These are phyloP conservation scores for Chloropsis cyanopogon DNA, from an alignment of 2,113 vertebrate species.

Conservation along the genomic window DNA sequence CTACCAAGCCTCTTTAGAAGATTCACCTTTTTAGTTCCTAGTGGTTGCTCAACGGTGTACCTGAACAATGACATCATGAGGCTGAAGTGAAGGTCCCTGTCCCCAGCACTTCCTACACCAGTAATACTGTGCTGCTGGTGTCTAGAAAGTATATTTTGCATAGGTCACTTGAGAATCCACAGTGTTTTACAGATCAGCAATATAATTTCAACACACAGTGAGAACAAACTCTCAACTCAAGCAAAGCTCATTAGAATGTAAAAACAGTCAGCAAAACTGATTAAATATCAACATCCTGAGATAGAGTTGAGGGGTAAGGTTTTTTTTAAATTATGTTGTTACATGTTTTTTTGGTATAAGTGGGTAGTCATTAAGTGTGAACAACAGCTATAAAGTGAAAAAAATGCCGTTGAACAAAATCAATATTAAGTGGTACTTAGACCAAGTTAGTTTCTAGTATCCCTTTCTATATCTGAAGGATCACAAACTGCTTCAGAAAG, in stretches of 20 bases:
- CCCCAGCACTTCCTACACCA: neutral
- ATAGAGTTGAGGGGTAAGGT: neutral
- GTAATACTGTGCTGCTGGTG: neutral
- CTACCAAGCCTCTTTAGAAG: neutral
- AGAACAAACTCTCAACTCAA: neutral
- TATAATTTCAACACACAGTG: neutral
- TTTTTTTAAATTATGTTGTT: neutral
- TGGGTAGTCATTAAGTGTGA: neutral
- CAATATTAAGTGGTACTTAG: neutral
- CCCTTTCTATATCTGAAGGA: neutral
- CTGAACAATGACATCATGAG: neutral
- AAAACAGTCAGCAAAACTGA: neutral
- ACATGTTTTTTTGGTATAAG: neutral
- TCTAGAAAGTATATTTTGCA: neutral
- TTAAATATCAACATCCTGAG: neutral
- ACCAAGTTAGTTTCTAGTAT: neutral
- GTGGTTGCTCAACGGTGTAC: neutral
- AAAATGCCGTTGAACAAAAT: neutral
- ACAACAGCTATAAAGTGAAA: neutral
- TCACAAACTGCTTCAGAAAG: neutral
- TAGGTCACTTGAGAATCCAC: neutral
- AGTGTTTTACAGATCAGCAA: neutral
- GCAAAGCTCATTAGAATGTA: neutral
- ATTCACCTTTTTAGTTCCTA: neutral
- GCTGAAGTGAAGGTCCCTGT: neutral